Percentiles rank a stretch among this genome's conserved stretches.
These are phyloP conservation scores for Bos javanicus DNA, from an alignment of 2,113 vertebrate species.

Conservation along the genomic window DNA sequence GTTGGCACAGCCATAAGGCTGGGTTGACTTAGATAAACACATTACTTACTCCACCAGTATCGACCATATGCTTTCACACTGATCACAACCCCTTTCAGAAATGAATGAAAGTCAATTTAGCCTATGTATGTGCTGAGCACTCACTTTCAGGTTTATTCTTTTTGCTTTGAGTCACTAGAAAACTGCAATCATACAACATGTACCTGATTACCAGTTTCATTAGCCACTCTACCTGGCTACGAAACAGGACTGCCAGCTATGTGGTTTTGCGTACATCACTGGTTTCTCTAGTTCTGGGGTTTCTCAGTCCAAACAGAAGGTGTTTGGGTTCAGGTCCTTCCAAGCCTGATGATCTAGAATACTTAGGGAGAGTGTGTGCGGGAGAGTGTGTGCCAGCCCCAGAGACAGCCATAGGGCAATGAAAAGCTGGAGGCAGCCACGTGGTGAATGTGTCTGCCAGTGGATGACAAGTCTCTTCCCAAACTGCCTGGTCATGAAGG, in stretches of 20 bases:
- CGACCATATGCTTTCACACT: background rate
- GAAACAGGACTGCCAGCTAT: background rate
- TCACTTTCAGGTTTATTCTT: background rate
- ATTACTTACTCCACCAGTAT: background rate
- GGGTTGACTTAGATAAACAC: background rate
- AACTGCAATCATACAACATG: background rate
- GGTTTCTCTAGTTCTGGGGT: background rate
- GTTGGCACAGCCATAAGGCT: background rate
- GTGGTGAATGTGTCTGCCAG: background rate
- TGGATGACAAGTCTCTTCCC: background rate
- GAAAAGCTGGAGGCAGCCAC: background rate
- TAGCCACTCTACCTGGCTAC: background rate
- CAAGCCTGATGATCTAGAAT: no score
- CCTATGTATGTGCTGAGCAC: background rate
- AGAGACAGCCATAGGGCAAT: rapidly evolving
- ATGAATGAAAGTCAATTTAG: background rate
- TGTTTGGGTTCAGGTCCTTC: background rate
- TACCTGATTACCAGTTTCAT: background rate
- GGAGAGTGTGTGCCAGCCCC: background rate
- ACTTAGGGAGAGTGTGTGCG: background rate
- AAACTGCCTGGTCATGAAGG: background rate
- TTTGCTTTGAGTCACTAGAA: constrained; percentile 14
- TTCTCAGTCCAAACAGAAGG: background rate
- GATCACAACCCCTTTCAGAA: background rate
- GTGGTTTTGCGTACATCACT: background rate